Base-by-base conservation (phyloP, 2,113 vertebrate species). In the Stomatorhinus ivindoensis region DNA sequence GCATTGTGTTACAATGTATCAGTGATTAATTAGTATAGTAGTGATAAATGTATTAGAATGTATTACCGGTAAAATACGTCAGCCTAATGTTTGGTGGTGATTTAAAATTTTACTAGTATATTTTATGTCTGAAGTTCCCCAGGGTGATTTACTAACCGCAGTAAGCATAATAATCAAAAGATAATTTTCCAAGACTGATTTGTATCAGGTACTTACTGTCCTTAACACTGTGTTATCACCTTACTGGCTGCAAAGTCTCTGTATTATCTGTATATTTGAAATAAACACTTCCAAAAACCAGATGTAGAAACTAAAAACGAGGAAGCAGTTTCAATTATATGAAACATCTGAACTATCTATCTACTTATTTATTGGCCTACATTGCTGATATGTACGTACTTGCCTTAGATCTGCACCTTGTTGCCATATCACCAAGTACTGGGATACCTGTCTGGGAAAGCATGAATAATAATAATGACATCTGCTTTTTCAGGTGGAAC, bases 381-480 rank as follows among this genome's bases (percentile, higher is more conserved):
- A 73, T 89, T 86, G 47, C 42, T 44, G 35, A 47, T 86, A n/a
- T 27, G 8, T 51, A 15, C 84, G 13, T n/a, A 61, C 47, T 47
- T 89, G 58, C 11, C 58, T 46, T 80, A 73, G 55, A 47, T 73
- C 61, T 50, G n/a, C 83, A 86, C 83, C 89, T 89, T 83, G 82
- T 31, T 89, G n/a, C 19, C 42, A 86, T 55, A 13, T 53, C 8
- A 42, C 31, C 39, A 47, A 48, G 46, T 24, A 19, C 44, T 42
- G 31, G 35, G 27, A 27, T 31, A 35, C 17, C 35, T 44, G 50
- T 82, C 88, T 46, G 7, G 10, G 46, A 15, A 21, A 84, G 21
- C 8, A 17, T 58, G 50, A 58, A 89, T 83, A 61, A 85, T 47
- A 85, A 84, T 44, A 55, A 42, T 89, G 51, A 44, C 73, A 3